phyloP scores from a whole-genome alignment of 2,797 vertebrate genomes.

The Threskiornis aethiopicus region DNA sequence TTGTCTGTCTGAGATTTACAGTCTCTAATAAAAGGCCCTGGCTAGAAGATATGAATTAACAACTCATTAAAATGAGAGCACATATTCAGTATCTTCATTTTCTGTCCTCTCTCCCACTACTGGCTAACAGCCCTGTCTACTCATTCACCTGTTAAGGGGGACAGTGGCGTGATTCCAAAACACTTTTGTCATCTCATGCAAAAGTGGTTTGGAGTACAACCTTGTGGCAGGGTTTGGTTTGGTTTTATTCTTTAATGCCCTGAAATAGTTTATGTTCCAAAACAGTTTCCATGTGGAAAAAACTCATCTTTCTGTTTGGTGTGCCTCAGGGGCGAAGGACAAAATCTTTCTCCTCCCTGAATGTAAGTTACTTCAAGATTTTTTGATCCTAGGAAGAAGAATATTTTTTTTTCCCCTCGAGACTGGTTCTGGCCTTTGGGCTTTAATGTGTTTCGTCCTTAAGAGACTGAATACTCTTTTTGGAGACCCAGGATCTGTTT shows the following conservation, averaged over 20 bases:
- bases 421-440: not conserved
- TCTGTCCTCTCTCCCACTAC: not conserved
- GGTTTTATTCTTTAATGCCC: not conserved
- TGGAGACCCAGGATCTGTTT: not conserved
- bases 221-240: not conserved
- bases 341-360: not conserved
- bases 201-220: not conserved
- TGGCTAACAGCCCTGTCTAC: not conserved
- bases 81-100: not conserved
- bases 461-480: not conserved
- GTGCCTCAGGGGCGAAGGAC: not conserved
- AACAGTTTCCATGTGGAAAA: not conserved
- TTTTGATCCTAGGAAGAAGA: not conserved
- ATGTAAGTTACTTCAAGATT: not conserved
- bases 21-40: constrained; percentile 72
- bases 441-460: not conserved
- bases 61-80: constrained; percentile 67
- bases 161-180: not conserved
- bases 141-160: not conserved
- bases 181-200: not conserved
- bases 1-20: constrained; percentile 75
- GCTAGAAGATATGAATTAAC: constrained; percentile 71
- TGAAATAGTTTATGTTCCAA: not conserved
- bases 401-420: not conserved
- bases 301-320: not conserved